Conservation (phyloP, 2,888 invertebrate genomes). For the Prosopocoilus inquinatus region DNA sequence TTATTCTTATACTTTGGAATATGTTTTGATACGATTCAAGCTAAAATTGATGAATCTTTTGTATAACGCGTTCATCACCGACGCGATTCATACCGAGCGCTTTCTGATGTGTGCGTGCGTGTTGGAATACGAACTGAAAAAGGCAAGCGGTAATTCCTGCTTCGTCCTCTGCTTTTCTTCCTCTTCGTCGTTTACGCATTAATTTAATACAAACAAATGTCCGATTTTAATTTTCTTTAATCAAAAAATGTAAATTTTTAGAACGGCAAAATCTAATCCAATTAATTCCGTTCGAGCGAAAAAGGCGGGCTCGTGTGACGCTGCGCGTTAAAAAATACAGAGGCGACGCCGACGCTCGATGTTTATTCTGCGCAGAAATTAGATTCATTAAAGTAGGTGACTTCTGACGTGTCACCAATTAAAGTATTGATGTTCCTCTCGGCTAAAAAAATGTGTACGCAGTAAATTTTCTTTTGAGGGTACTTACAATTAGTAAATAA, state of each 20-base stretch:
- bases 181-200: constrained; percentile 4
- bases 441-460: no score
- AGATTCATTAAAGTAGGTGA: constrained; percentile 28
- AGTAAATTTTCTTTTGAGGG: no score
- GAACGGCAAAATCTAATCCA: constrained; percentile 20
- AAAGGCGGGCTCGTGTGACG: constrained; percentile 9
- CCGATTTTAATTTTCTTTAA: constrained; percentile 25
- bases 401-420: constrained; percentile 21
- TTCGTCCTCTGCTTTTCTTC: background rate
- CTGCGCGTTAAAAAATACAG: background rate
- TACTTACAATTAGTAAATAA: no score
- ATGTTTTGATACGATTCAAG: constrained; percentile 36
- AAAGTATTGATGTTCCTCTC: constrained; percentile 13
- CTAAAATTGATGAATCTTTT: constrained; percentile 33
- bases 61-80: constrained; percentile 6
- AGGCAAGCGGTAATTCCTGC: background rate
- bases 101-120: no score
- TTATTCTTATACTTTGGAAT: constrained; percentile 41
- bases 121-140: no score
- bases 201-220: constrained; percentile 19
- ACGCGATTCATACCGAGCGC: background rate
- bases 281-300: constrained; percentile 18
- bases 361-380: constrained; percentile 29
- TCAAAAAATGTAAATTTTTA: constrained; percentile 24
- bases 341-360: constrained; percentile 12